phyloP scores from a whole-genome alignment of 2,113 vertebrate species.

The Nothobranchius furzeri region DNA sequence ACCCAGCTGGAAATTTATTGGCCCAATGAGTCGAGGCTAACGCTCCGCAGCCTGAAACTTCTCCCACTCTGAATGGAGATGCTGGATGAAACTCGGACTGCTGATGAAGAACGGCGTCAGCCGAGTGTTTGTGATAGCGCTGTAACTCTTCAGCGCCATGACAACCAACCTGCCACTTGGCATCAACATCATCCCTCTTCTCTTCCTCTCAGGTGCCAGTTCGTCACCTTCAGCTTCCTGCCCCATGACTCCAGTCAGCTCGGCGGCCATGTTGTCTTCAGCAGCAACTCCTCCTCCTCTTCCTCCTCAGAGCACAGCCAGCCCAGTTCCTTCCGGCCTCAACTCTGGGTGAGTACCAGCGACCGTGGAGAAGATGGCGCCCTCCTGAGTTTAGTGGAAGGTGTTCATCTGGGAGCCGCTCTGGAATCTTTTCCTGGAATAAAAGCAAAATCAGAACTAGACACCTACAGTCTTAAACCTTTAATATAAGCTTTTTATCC shows the following conservation, averaged over 20 bases:
- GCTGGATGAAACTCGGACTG: constrained; percentile 2
- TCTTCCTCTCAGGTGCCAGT: constrained; percentile 76
- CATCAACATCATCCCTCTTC: constrained; percentile 2
- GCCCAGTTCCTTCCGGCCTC: constrained; percentile 83
- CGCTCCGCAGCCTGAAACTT: constrained; percentile 13
- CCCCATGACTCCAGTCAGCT: constrained; percentile 82
- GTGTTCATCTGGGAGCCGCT: no score
- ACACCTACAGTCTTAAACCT: no score
- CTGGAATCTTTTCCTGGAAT: no score
- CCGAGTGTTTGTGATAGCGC: constrained; percentile 12
- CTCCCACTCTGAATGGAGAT: constrained; percentile 7
- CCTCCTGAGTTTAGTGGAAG: no score
- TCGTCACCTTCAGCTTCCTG: constrained; percentile 81
- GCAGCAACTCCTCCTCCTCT: constrained; percentile 84
- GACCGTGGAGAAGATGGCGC: no score
- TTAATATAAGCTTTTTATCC: no score
- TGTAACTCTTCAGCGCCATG: background rate
- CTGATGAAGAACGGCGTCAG: constrained; percentile 28
- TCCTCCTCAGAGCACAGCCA: constrained; percentile 85
- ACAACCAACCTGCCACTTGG: background rate
- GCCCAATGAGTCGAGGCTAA: constrained; percentile 41
- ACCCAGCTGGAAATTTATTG: constrained; percentile 64
- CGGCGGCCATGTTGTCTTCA: constrained; percentile 81
- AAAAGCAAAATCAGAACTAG: no score
- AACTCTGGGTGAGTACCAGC: constrained; percentile 81